phyloP scores from a whole-genome alignment of 2,888 invertebrate species.

The Drosophila mulleri region DNA sequence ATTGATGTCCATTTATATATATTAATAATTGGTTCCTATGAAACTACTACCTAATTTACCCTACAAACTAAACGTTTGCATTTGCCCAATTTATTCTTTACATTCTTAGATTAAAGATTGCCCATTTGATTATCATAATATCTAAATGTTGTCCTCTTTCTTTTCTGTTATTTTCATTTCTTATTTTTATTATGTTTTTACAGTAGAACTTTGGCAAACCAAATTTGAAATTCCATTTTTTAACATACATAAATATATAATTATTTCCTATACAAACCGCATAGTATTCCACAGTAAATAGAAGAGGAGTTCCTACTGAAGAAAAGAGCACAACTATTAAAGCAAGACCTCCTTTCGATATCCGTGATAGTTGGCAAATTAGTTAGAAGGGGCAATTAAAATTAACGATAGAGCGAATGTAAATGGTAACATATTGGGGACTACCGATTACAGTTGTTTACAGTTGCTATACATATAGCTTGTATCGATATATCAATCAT shows the following conservation, averaged over 20 bases:
- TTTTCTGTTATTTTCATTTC: not conserved
- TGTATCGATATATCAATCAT: not conserved
- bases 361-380: not conserved
- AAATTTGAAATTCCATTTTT: slow-evolving; percentile 15
- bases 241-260: slow-evolving; percentile 6
- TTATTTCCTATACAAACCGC: slow-evolving; percentile 3
- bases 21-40: slow-evolving; percentile 2
- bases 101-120: slow-evolving; percentile 42
- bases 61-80: slow-evolving; percentile 38
- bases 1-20: slow-evolving; percentile 24
- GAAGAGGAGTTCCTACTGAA: not conserved
- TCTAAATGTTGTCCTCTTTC: slow-evolving; percentile 46
- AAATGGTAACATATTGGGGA: not conserved
- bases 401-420: not conserved
- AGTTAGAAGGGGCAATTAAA: not conserved
- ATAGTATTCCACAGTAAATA: not conserved
- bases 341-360: not conserved
- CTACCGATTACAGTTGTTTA: not conserved
- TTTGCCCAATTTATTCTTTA: slow-evolving; percentile 19
- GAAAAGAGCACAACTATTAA: not conserved
- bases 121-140: slow-evolving; percentile 31
- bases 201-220: slow-evolving; percentile 37
- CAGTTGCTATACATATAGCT: not conserved
- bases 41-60: slow-evolving; percentile 5
- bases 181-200: slow-evolving; percentile 12